Evolutionary conservation across 1,140 invertebrate species (phyloP).

Genomic region (Aphidius ervi): DNA sequence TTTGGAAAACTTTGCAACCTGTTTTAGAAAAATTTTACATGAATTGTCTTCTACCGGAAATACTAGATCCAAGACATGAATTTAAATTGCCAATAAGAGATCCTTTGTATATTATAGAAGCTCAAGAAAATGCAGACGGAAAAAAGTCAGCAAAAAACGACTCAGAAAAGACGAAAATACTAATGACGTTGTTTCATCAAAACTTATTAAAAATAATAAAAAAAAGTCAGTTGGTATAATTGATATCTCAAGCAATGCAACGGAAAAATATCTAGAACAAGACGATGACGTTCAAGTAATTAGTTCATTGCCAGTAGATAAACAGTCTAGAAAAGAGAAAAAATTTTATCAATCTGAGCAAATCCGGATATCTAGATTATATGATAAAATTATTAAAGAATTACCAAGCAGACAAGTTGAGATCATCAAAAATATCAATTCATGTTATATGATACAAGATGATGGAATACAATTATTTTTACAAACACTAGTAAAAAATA

Average conservation of each 20-base stretch:
- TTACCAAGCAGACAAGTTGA: too few species aligned
- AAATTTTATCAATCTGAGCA: too few species aligned
- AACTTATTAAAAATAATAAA: background rate
- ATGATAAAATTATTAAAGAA: too few species aligned
- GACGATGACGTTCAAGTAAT: too few species aligned
- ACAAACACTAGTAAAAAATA: too few species aligned
- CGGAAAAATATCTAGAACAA: background rate
- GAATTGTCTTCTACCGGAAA: constrained; percentile 38
- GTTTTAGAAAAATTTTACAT: constrained; percentile 34
- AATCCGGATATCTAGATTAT: too few species aligned
- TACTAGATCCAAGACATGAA: constrained; percentile 34
- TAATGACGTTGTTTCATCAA: background rate
- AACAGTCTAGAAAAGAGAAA: too few species aligned
- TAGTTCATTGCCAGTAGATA: too few species aligned
- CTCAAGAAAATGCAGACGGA: constrained; percentile 11
- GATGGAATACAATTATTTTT: too few species aligned
- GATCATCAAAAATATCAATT: too few species aligned
- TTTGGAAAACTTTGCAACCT: constrained; percentile 21
- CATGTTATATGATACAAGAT: too few species aligned
- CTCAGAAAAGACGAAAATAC: too few species aligned
- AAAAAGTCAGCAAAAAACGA: background rate
- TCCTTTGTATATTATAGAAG: constrained; percentile 26
- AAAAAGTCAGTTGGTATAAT: background rate
- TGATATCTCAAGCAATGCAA: background rate
- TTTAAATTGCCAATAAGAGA: constrained; percentile 32